Conservation (phyloP, 2,113 vertebrate genomes). For the Zosterops pallidus region DNA sequence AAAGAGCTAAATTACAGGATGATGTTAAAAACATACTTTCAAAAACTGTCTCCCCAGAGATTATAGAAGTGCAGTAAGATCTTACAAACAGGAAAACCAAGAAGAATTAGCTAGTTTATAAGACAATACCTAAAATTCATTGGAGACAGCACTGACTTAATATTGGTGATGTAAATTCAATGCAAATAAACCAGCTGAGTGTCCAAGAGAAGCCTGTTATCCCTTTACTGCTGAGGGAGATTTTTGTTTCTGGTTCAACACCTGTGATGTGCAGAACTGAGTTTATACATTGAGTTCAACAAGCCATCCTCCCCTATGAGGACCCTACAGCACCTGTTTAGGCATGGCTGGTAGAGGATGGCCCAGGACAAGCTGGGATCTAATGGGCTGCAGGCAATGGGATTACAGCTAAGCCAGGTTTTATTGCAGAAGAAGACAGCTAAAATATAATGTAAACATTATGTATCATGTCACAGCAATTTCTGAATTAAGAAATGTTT, state of each 20-base stretch:
- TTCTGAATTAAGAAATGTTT: neutral
- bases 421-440: neutral
- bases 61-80: neutral
- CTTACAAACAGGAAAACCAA: neutral
- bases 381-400: neutral
- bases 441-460: neutral
- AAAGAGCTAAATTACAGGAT: neutral
- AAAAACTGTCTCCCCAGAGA: neutral
- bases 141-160: neutral
- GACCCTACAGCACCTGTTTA: neutral
- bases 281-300: neutral
- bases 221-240: neutral
- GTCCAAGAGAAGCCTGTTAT: neutral
- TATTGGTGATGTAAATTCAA: neutral
- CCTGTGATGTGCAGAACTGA: neutral
- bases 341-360: neutral
- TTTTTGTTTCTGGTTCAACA: fast-evolving
- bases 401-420: neutral
- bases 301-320: neutral
- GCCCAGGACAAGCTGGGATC: neutral
- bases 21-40: neutral
- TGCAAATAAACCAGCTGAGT: neutral
- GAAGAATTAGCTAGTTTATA: neutral
- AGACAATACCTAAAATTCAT: neutral
- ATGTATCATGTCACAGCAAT: neutral